Evolutionary conservation across 2,113 vertebrate genomes (phyloP).

Genomic region (Indri indri): DNA sequence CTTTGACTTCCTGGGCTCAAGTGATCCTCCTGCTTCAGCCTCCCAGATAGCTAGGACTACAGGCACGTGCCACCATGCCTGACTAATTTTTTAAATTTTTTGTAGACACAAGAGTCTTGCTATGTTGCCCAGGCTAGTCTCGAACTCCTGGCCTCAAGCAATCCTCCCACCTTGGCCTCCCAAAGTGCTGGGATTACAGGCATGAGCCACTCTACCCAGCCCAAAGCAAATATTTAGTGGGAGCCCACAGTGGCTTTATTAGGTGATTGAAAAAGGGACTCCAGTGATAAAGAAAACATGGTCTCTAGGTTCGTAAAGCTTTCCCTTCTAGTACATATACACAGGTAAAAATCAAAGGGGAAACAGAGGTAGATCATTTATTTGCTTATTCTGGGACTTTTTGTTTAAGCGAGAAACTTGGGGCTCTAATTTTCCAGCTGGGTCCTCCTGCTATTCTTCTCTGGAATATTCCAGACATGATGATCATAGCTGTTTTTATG

Average conservation of each 20-base stretch:
- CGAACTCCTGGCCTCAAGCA: no score
- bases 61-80: no score
- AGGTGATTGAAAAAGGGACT: neutral
- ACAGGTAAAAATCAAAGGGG: neutral
- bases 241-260: neutral
- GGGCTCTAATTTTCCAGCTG: neutral
- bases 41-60: no score
- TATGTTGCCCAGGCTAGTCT: no score
- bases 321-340: neutral
- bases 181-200: no score
- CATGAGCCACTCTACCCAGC: no score
- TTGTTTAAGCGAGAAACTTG: neutral
- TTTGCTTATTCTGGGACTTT: neutral
- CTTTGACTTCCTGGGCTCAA: no score
- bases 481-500: neutral
- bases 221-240: neutral
- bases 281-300: neutral
- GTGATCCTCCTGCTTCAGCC: no score
- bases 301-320: neutral
- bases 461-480: neutral
- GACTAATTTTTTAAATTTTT: no score
- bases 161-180: no score
- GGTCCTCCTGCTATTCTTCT: neutral
- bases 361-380: neutral
- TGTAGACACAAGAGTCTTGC: no score